phyloP scores from a whole-genome alignment of 2,888 invertebrate genomes.

The Blastobasis adustella region DNA sequence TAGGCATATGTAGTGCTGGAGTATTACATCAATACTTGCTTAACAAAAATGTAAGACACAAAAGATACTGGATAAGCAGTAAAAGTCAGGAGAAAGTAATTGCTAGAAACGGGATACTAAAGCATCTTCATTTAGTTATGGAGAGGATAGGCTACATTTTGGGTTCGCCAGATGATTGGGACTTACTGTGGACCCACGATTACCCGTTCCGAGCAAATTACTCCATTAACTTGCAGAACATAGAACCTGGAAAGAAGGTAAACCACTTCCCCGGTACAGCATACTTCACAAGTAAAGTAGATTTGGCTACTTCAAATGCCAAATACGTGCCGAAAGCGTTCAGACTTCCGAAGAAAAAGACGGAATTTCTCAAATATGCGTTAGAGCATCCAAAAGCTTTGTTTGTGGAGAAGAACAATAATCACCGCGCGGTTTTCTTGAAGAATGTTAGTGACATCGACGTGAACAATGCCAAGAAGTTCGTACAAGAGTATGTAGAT shows the following conservation, averaged over 20 bases:
- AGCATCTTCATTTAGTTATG: constrained; percentile 88
- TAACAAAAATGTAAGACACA: constrained; percentile 24
- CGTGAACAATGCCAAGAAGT: constrained; percentile 80
- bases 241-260: constrained; percentile 85
- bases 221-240: constrained; percentile 53
- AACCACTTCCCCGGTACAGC: constrained; percentile 97
- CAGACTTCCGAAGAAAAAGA: constrained; percentile 84
- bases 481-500: constrained; percentile 93
- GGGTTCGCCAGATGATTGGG: constrained; percentile 79
- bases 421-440: constrained; percentile 91
- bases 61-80: constrained; percentile 11
- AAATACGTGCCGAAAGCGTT: constrained; percentile 92
- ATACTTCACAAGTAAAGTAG: constrained; percentile 92
- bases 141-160: constrained; percentile 83
- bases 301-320: constrained; percentile 86
- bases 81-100: constrained; percentile 25
- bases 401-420: constrained; percentile 95
- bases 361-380: constrained; percentile 81
- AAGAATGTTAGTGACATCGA: constrained; percentile 81
- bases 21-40: constrained; percentile 40
- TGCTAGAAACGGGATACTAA: constrained; percentile 76
- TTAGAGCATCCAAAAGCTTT: constrained; percentile 77
- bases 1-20: constrained; percentile 27
- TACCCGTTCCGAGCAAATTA: constrained; percentile 85
- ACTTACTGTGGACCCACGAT: constrained; percentile 94